A percentile compares a stretch with the other conserved stretches of the same genome.
Evolutionary conservation across 2,113 vertebrate species (phyloP).

Genomic region (Rhadina sibilatrix): DNA sequence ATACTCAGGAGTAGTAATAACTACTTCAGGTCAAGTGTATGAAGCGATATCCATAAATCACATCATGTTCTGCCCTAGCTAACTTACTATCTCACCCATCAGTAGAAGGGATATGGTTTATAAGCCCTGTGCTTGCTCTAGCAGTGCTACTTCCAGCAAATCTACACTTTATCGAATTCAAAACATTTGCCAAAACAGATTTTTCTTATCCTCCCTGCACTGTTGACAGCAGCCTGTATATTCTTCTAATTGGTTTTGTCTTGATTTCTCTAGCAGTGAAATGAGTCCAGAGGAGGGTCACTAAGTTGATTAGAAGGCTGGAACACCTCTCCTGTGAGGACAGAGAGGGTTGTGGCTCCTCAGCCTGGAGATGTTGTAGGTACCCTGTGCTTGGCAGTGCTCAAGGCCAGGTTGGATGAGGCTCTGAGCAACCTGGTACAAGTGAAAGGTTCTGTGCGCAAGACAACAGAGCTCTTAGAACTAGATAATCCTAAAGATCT

Average conservation of each 20-base stretch:
- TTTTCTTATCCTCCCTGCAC: neutral
- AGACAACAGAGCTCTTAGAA: neutral
- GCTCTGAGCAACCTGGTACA: neutral
- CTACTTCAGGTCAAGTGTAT: neutral
- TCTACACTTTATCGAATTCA: neutral
- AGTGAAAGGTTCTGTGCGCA: accelerated
- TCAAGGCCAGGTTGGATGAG: neutral
- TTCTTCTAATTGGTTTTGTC: neutral
- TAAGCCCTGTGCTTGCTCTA: neutral
- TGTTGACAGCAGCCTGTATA: neutral
- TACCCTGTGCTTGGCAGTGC: neutral
- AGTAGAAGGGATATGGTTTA: neutral
- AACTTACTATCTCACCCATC: neutral
- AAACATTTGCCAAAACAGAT: neutral
- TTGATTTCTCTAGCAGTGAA: neutral
- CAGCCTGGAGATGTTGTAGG: neutral
- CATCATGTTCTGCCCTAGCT: neutral
- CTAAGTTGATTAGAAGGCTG: neutral
- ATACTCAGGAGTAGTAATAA: neutral
- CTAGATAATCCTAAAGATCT: neutral
- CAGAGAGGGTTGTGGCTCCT: neutral
- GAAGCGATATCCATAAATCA: neutral
- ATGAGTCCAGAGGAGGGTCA: neutral
- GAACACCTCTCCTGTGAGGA: neutral
- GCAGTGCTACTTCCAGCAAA: neutral